phyloP scores from a whole-genome alignment of 2,797 vertebrate species.

The Epinephelus coioides region DNA sequence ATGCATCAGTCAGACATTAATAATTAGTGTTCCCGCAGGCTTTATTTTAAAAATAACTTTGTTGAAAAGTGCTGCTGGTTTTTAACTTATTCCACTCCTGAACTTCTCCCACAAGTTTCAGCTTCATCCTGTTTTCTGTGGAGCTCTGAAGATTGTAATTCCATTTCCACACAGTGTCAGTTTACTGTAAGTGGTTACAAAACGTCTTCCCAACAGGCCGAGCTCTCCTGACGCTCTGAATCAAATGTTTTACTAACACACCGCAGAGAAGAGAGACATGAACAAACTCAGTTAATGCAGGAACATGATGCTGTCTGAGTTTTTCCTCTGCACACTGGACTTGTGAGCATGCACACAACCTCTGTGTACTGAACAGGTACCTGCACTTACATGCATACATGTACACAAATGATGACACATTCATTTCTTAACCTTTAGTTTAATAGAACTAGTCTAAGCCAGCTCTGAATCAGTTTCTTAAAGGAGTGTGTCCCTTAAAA shows the following conservation, averaged over 20 bases:
- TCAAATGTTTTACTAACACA: constrained; percentile 22
- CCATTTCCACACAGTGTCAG: constrained; percentile 48
- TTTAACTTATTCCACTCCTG: constrained; percentile 10
- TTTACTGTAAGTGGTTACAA: constrained; percentile 46
- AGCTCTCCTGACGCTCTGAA: constrained; percentile 15
- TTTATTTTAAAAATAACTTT: constrained; percentile 7
- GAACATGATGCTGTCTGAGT: constrained; percentile 25
- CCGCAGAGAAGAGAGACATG: constrained; percentile 11
- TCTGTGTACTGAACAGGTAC: neutral
- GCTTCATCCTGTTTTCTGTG: constrained; percentile 35
- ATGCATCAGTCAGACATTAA: neutral
- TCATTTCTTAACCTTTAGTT: neutral
- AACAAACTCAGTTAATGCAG: constrained; percentile 14
- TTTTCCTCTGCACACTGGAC: constrained; percentile 4
- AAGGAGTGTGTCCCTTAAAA: neutral
- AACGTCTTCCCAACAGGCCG: constrained; percentile 26
- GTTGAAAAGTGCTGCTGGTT: neutral
- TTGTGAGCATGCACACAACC: neutral
- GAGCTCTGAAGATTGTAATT: constrained; percentile 40
- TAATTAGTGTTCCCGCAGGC: constrained; percentile 8
- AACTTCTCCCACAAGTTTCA: constrained; percentile 41
- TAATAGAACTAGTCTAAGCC: neutral
- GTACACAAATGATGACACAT: neutral
- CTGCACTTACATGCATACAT: neutral
- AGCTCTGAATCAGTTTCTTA: neutral